Conservation (phyloP, 2,888 invertebrate genomes). For the Acanthosepion esculentum region DNA sequence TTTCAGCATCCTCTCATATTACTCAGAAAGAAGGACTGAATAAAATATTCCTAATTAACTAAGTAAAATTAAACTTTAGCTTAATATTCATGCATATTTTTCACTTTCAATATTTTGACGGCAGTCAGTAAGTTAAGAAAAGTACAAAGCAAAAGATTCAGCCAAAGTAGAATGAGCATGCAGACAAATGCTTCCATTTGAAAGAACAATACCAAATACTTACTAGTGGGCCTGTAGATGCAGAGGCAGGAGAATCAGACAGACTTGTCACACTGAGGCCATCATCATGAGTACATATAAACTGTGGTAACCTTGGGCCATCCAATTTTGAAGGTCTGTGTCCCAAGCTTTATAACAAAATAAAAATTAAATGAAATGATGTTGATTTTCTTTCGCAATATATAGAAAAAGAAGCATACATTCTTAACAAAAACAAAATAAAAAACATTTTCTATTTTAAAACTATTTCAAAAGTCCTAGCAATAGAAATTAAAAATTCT, state of each 20-base stretch:
- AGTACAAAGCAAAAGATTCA: not conserved
- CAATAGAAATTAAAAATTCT: too few relatives aligned
- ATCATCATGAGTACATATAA: constrained; percentile 66
- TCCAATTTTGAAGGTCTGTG: constrained; percentile 56
- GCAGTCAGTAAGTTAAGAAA: not conserved
- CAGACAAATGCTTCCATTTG: not conserved
- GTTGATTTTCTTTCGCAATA: too few relatives aligned
- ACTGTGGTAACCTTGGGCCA: constrained; percentile 61
- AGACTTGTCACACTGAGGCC: constrained; percentile 62
- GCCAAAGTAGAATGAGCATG: not conserved
- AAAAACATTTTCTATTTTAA: too few relatives aligned
- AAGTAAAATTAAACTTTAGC: too few relatives aligned
- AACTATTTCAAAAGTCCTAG: too few relatives aligned
- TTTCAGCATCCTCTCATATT: too few relatives aligned
- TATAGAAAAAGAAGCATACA: not conserved
- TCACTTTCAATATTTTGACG: too few relatives aligned
- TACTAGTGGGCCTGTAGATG: constrained; percentile 55
- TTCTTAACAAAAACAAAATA: not conserved
- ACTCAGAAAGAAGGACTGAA: too few relatives aligned
- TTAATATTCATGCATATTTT: too few relatives aligned
- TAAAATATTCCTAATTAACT: too few relatives aligned
- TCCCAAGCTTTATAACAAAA: not conserved
- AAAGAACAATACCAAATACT: constrained; percentile 16
- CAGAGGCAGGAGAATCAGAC: constrained; percentile 66
- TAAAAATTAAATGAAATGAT: constrained; percentile 35